phyloP scores from a whole-genome alignment of 2,797 vertebrate genomes.

The Notoglanidium macrostoma region DNA sequence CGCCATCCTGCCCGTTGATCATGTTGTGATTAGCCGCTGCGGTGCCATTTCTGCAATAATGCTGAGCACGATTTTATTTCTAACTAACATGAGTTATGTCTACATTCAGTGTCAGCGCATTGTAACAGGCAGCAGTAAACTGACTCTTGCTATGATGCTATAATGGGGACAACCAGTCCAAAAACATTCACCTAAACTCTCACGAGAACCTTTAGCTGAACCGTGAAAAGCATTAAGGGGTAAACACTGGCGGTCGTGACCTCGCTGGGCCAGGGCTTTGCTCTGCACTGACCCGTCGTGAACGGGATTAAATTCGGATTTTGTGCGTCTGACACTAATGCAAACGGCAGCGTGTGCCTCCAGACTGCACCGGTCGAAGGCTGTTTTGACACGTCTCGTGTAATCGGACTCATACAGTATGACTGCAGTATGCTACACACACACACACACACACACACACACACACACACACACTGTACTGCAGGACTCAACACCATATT shows the following conservation, averaged over 20 bases:
- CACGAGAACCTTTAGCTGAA: neutral
- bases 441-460: neutral
- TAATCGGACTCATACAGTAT: slow-evolving; percentile 71
- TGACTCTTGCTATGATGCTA: neutral
- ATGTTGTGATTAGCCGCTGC: neutral
- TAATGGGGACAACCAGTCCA: too few species aligned
- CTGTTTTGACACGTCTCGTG: slow-evolving; percentile 80
- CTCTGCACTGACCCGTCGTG: slow-evolving; percentile 59
- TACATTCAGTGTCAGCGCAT: neutral
- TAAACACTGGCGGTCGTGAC: slow-evolving; percentile 53
- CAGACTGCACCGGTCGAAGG: slow-evolving; percentile 70
- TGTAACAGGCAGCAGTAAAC: neutral
- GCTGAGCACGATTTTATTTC: neutral
- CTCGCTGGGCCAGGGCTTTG: slow-evolving; percentile 65
- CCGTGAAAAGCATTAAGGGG: slow-evolving; percentile 24
- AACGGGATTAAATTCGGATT: slow-evolving; percentile 76
- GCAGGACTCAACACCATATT: neutral
- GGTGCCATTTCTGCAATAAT: neutral
- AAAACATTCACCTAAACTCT: neutral
- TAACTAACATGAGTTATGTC: neutral
- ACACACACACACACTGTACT: neutral
- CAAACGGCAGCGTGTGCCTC: slow-evolving; percentile 74
- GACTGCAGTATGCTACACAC: neutral
- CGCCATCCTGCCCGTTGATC: neutral
- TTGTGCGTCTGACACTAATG: slow-evolving; percentile 69